These are phyloP conservation scores for Drosophila bifasciata DNA, from an alignment of 1,140 invertebrate genomes.

Conservation along the genomic window DNA sequence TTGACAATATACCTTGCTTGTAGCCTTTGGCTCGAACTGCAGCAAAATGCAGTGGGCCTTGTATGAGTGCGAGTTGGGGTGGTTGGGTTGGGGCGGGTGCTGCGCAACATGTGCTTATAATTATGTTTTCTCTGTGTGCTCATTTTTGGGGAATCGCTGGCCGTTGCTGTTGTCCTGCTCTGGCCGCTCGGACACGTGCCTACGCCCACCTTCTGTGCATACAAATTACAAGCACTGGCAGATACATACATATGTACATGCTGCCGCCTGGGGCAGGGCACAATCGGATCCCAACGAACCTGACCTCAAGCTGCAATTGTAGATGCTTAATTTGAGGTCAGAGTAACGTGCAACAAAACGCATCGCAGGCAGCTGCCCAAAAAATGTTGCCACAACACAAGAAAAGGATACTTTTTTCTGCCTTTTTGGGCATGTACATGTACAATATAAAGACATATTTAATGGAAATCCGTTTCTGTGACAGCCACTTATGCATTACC, in stretches of 20 bases:
- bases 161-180: constrained; percentile 26
- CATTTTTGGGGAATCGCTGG: constrained; percentile 32
- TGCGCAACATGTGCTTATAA: constrained; percentile 76
- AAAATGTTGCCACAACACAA: constrained; percentile 13
- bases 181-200: constrained; percentile 29
- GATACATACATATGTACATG: background rate
- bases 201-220: constrained; percentile 51
- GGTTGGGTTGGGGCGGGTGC: constrained; percentile 14
- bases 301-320: constrained; percentile 68
- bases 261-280: constrained; percentile 7
- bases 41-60: constrained; percentile 39
- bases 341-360: constrained; percentile 23
- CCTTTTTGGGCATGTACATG: background rate
- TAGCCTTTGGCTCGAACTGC: constrained; percentile 3
- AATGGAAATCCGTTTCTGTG: too few species aligned
- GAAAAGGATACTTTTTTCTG: background rate
- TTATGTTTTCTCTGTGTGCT: constrained; percentile 69
- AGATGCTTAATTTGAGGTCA: constrained; percentile 70
- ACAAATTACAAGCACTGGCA: constrained; percentile 54
- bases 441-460: too few species aligned
- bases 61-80: background rate
- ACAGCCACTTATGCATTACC: too few species aligned
- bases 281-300: constrained; percentile 42
- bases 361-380: constrained; percentile 9
- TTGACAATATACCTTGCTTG: too few species aligned